phyloP scores from a whole-genome alignment of 2,113 vertebrate genomes.

The Zosterops pallidus region DNA sequence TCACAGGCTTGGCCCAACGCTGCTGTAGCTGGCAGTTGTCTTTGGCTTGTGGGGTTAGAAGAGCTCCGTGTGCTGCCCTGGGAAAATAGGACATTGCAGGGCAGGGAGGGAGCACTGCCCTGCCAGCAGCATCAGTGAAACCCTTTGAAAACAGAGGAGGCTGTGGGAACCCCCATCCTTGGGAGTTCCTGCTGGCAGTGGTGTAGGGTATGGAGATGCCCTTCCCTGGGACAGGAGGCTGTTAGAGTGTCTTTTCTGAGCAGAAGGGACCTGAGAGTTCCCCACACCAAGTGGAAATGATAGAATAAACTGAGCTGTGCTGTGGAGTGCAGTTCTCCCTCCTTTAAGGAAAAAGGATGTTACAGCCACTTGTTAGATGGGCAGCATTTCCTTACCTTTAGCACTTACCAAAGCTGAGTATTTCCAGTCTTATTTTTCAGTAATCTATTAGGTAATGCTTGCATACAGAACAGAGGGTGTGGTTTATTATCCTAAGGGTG shows the following conservation, averaged over 20 bases:
- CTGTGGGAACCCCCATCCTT: not conserved
- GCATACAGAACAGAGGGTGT: not conserved
- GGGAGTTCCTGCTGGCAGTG: not conserved
- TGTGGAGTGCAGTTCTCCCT: not conserved
- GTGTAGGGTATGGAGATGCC: not conserved
- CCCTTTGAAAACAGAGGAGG: not conserved
- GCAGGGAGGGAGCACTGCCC: not conserved
- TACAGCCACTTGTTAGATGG: accelerated
- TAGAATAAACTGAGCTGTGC: not conserved
- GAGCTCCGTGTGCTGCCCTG: not conserved
- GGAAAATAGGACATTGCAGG: not conserved
- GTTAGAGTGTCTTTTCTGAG: not conserved
- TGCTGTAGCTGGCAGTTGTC: not conserved
- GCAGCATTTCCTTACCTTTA: not conserved
- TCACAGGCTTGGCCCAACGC: not conserved
- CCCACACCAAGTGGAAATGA: not conserved
- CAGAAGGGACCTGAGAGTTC: not conserved
- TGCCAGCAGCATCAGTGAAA: not conserved
- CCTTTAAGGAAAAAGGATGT: not conserved
- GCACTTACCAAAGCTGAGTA: not conserved
- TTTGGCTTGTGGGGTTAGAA: not conserved
- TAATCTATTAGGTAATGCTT: not conserved
- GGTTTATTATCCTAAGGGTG: not conserved
- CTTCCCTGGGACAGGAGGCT: not conserved
- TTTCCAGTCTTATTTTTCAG: not conserved